Percentiles rank a stretch among this genome's conserved stretches.
These are phyloP conservation scores for Eupithecia subfuscata DNA, from an alignment of 2,888 invertebrate genomes.

Conservation along the genomic window DNA sequence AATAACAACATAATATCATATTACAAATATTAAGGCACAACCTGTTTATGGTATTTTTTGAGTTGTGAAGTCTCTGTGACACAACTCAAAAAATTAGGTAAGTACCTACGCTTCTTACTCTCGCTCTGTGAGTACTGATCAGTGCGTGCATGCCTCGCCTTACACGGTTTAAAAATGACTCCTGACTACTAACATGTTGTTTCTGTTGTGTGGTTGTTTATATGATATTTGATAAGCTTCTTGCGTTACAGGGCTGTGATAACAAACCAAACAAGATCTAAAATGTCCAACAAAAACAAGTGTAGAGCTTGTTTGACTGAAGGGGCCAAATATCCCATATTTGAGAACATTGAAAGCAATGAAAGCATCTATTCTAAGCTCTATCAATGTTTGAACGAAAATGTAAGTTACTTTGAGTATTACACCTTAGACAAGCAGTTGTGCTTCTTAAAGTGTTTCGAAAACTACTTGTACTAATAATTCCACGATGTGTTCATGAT, in stretches of 20 bases:
- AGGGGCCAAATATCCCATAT: constrained; percentile 66
- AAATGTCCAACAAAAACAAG: constrained; percentile 35
- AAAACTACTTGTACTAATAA: background rate
- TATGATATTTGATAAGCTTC: background rate
- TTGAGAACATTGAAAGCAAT: constrained; percentile 54
- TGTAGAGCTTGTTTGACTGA: constrained; percentile 73
- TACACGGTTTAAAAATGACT: background rate
- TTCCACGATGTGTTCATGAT: background rate
- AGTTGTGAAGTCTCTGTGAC: background rate
- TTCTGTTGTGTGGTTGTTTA: too few relatives aligned
- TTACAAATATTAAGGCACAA: background rate
- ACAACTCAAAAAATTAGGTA: background rate
- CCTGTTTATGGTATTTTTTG: background rate
- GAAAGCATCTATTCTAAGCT: constrained; percentile 58
- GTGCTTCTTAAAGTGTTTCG: background rate
- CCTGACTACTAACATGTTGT: background rate
- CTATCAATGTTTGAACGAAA: constrained; percentile 63
- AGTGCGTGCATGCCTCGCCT: background rate
- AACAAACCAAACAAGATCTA: background rate
- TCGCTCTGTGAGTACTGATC: background rate
- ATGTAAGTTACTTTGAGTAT: constrained; percentile 50
- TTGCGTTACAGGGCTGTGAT: background rate
- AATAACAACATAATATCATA: background rate
- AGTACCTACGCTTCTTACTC: too few relatives aligned
- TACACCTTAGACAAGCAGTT: background rate